Percentiles rank a stretch among this genome's conserved stretches.
phyloP scores from a whole-genome alignment of 2,888 invertebrate species.

The Galerucella calmariensis region DNA sequence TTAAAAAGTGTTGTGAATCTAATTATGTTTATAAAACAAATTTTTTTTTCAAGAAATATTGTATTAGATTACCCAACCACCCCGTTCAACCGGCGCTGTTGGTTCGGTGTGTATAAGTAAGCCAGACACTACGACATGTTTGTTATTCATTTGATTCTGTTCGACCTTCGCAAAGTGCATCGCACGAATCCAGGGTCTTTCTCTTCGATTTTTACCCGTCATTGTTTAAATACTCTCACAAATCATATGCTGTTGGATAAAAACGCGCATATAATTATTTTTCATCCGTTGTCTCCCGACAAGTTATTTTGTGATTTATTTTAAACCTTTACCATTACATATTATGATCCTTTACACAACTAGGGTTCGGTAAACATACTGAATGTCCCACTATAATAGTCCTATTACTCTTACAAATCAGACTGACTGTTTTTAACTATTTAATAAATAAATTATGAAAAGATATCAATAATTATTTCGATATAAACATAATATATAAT shows the following conservation, averaged over 20 bases:
- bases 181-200: constrained; percentile 64
- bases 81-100: neutral
- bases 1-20: too few relatives aligned
- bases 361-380: neutral
- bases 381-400: neutral
- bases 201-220: constrained; percentile 58
- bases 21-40: too few relatives aligned
- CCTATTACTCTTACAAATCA: too few relatives aligned
- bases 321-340: constrained; percentile 5
- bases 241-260: constrained; percentile 46
- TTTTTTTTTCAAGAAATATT: too few relatives aligned
- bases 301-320: constrained; percentile 12
- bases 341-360: neutral
- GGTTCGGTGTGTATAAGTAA: constrained; percentile 28
- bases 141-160: constrained; percentile 62
- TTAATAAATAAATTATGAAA: too few relatives aligned
- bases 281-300: constrained; percentile 26
- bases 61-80: neutral
- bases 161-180: constrained; percentile 66
- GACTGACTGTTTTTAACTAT: too few relatives aligned
- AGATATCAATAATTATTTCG: too few relatives aligned
- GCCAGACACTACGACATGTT: constrained; percentile 62
- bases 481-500: too few relatives aligned
- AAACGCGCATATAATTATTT: constrained; percentile 34
- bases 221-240: constrained; percentile 56